phyloP scores from a whole-genome alignment of 2,113 vertebrate species.

The Oreochromis spilurus region DNA sequence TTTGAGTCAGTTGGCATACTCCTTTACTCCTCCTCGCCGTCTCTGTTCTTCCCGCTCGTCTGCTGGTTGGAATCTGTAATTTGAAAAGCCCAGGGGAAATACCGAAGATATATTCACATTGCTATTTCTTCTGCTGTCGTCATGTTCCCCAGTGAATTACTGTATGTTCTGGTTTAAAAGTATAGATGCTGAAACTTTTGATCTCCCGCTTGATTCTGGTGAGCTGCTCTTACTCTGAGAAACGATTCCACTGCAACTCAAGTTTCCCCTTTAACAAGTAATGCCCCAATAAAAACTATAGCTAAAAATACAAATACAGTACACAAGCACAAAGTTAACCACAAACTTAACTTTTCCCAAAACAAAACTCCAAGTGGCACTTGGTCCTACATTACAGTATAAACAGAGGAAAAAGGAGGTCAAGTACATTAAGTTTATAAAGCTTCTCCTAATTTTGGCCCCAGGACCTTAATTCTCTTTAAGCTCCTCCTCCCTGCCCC shows the following conservation, averaged over 20 bases:
- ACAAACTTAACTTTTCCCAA: not conserved
- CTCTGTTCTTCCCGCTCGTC: conserved; percentile 31
- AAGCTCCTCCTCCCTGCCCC: conserved; percentile 58
- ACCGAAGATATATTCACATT: conserved; percentile 60
- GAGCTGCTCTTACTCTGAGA: not conserved
- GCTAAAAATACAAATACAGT: not conserved
- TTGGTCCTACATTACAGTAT: not conserved
- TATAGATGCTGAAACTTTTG: conserved; percentile 32
- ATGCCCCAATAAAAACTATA: not conserved
- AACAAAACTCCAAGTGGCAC: not conserved
- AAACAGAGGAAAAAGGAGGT: conserved; percentile 1
- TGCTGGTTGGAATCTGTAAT: conserved; percentile 64
- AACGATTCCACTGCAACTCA: not conserved
- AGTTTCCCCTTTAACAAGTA: not conserved
- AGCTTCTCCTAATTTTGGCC: conserved; percentile 33
- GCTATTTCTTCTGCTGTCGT: conserved; percentile 59
- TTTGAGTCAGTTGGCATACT: conserved; percentile 33
- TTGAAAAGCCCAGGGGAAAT: conserved; percentile 69
- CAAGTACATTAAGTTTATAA: conserved; percentile 34
- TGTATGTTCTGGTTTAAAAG: conserved; percentile 39
- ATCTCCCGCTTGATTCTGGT: not conserved
- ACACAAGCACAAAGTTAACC: not conserved
- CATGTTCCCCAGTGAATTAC: conserved; percentile 57
- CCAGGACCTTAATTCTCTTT: conserved; percentile 31
- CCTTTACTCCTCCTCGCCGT: conserved; percentile 27